Evolutionary conservation across 2,888 invertebrate genomes (phyloP), one percentile per base, ranked within the genome.

Genomic region (Parasteatoda lunata): DNA sequence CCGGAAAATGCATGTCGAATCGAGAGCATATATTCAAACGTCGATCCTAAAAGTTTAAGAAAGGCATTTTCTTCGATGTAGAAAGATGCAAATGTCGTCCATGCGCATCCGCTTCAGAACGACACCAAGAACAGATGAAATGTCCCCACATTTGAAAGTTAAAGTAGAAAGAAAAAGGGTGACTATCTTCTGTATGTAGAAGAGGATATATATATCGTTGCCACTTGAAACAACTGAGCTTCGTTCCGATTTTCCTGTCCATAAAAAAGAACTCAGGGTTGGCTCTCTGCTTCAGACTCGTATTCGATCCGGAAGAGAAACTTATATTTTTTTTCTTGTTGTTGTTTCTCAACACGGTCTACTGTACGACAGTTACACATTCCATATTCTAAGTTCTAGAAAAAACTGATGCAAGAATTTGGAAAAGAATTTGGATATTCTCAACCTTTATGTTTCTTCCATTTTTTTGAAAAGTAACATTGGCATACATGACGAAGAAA

Each of bases 111-210:
- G 54, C 49, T 51, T 45, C 49, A 51, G 73, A 71, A 73, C 69
- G 73, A 64, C 70, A 65, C 15, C 51, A 54, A 68, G 49, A 73
- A 51, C 65, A 75, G 79, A 79, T 85, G 79, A 77, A 80, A 68
- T 77, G 71, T 70, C 69, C 51, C 71, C 65, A 47, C 64, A 86
- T 86, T 86, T 86, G 85, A 86, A 86, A 86, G 85, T 86, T 80
- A 86, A 86, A 86, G 72, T 68, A 86, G 85, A 73, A 72, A 45
- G 59, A 59, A 51, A 71, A 78, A 52, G 48, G 68, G 69, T 64
- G 68, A 52, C 47, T 68, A 78, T 71, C 80, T 75, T 9, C 45
- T 45, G 71, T 80, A 72, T 71, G 70, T 77, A 71, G 45, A 51
- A 80, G 66, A 71, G 72, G 77, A 76, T 80, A 80, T 71, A 86